Conservation (phyloP, 2,113 vertebrate species). For the Psophia crepitans region DNA sequence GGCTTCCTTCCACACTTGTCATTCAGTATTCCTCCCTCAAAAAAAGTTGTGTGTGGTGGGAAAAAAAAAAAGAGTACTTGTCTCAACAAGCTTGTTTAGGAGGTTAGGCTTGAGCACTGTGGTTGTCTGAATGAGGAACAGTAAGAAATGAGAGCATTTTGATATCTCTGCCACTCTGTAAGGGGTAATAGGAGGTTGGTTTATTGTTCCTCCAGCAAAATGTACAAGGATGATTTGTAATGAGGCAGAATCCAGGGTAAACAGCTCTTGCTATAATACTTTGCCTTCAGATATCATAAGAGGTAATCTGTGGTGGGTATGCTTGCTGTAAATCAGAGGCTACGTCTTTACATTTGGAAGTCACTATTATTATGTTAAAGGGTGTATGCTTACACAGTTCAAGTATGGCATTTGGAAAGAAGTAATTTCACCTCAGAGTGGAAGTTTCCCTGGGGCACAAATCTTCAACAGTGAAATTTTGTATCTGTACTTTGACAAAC, state of each 20-base stretch:
- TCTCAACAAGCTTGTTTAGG: neutral
- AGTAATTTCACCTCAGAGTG: slow-evolving; percentile 51
- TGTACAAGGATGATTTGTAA: slow-evolving; percentile 30
- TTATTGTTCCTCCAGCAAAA: slow-evolving; percentile 35
- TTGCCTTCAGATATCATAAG: slow-evolving; percentile 44
- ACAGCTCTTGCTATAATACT: slow-evolving; percentile 8
- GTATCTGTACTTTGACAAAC: slow-evolving; percentile 40
- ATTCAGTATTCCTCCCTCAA: neutral
- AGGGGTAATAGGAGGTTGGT: neutral
- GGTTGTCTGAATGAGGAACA: neutral
- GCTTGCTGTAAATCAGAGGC: slow-evolving; percentile 52
- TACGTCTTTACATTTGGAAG: slow-evolving; percentile 40
- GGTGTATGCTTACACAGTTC: slow-evolving; percentile 39
- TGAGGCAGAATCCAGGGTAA: slow-evolving; percentile 23
- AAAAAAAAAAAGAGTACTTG: neutral
- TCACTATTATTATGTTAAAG: slow-evolving; percentile 51
- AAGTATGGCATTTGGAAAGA: slow-evolving; percentile 51
- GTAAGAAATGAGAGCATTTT: neutral
- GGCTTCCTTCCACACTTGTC: neutral
- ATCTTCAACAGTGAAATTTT: slow-evolving; percentile 41
- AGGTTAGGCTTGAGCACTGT: neutral
- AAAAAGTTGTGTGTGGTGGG: neutral
- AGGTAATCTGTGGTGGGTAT: slow-evolving; percentile 19
- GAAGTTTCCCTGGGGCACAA: slow-evolving; percentile 49
- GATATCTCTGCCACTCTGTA: neutral